A percentile compares a stretch with the other conserved stretches of the same genome.
Evolutionary conservation across 2,797 vertebrate genomes (phyloP).

Genomic region (Pangasius larnaudii): DNA sequence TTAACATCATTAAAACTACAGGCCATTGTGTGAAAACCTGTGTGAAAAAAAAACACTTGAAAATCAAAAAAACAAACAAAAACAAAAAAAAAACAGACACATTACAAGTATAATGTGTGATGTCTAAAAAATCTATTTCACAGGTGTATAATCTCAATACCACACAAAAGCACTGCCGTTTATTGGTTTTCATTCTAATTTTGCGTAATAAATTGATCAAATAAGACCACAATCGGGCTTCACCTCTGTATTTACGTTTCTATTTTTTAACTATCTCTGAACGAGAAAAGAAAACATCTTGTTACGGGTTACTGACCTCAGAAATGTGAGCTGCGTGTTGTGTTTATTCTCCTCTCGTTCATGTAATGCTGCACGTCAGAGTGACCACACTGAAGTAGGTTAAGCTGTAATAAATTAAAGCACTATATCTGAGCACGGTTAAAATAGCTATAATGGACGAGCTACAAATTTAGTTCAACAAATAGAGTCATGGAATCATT

Average conservation of each 20-base stretch:
- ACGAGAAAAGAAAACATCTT: background rate
- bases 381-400: slow-evolving; percentile 61
- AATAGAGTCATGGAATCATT: slow-evolving; percentile 59
- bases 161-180: background rate
- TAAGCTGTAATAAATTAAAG: slow-evolving; percentile 56
- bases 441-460: slow-evolving; percentile 61
- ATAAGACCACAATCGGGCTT: background rate
- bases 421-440: slow-evolving; percentile 49
- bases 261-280: background rate
- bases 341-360: slow-evolving; percentile 38
- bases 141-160: background rate
- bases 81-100: background rate
- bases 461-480: slow-evolving; percentile 64
- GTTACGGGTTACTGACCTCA: slow-evolving; percentile 8
- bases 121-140: background rate
- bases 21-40: background rate
- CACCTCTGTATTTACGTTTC: background rate
- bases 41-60: background rate
- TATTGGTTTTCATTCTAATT: too few species aligned
- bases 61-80: background rate
- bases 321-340: slow-evolving; percentile 12
- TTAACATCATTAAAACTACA: background rate
- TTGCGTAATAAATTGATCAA: background rate
- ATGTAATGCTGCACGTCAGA: slow-evolving; percentile 28
- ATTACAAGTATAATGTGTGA: background rate